Evolutionary conservation across 2,113 vertebrate species (phyloP).

Genomic region (Salvelinus namaycush): DNA sequence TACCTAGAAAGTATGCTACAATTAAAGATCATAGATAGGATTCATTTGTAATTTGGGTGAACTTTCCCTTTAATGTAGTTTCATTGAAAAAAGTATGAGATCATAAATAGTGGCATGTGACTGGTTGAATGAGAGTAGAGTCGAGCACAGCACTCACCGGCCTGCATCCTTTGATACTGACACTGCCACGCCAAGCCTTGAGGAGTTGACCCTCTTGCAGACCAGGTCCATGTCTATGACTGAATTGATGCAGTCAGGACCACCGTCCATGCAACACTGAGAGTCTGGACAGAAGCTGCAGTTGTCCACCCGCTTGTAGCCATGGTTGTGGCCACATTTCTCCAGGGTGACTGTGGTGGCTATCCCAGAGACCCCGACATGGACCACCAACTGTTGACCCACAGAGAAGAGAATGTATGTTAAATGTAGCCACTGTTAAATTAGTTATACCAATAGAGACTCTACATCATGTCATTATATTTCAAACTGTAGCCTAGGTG

Average conservation of each 20-base stretch:
- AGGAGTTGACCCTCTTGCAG: constrained; percentile 73
- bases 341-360: constrained; percentile 89
- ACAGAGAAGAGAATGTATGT: neutral
- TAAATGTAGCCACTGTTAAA: neutral
- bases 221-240: constrained; percentile 88
- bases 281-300: constrained; percentile 84
- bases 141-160: constrained; percentile 73
- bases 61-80: neutral
- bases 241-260: constrained; percentile 86
- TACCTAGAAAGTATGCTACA: too few species aligned
- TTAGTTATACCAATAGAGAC: neutral
- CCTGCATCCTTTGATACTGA: constrained; percentile 91
- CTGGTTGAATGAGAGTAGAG: neutral
- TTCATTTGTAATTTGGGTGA: neutral
- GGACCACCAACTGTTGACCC: constrained; percentile 83
- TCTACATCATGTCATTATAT: neutral
- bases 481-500: neutral
- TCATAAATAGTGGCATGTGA: neutral
- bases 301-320: constrained; percentile 89
- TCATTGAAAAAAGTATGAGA: neutral
- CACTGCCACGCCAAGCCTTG: constrained; percentile 78
- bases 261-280: constrained; percentile 84
- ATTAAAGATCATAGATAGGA: neutral
- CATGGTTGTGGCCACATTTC: constrained; percentile 88
- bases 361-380: constrained; percentile 93